Evolutionary conservation across 2,888 invertebrate genomes (phyloP).

Genomic region (Alentia gelatinosa): DNA sequence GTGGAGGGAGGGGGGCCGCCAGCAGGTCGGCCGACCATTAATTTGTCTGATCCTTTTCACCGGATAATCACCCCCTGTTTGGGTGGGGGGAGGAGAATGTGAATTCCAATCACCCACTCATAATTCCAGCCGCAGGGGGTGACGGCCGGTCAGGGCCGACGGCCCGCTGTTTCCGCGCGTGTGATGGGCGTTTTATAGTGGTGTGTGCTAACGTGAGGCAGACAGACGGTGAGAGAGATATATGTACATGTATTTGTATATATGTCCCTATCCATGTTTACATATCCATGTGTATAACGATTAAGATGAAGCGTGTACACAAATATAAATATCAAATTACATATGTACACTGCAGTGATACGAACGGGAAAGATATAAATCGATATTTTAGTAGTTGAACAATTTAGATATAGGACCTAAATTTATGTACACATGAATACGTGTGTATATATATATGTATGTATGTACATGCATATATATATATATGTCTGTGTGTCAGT

Average conservation of each 20-base stretch:
- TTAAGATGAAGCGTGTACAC: not conserved
- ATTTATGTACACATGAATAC: not conserved
- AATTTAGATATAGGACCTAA: no score
- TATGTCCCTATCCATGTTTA: not conserved
- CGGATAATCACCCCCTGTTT: not conserved
- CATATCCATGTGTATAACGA: not conserved
- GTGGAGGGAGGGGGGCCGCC: not conserved
- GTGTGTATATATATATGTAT: not conserved
- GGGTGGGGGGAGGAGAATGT: not conserved
- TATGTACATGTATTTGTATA: not conserved
- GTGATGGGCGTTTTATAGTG: no score
- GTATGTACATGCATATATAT: not conserved
- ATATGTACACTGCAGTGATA: not conserved
- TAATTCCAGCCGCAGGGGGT: not conserved
- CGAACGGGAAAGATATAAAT: no score
- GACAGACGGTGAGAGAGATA: not conserved
- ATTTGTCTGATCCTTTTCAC: slow-evolving; percentile 26
- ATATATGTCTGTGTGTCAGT: not conserved
- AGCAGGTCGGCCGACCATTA: not conserved
- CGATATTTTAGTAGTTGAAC: no score
- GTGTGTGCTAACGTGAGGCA: no score
- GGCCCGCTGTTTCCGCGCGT: no score
- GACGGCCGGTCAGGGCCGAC: no score
- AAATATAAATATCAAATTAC: not conserved
- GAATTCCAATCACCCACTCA: not conserved